phyloP scores from a whole-genome alignment of 2,797 vertebrate species.

The Luscinia luscinia region DNA sequence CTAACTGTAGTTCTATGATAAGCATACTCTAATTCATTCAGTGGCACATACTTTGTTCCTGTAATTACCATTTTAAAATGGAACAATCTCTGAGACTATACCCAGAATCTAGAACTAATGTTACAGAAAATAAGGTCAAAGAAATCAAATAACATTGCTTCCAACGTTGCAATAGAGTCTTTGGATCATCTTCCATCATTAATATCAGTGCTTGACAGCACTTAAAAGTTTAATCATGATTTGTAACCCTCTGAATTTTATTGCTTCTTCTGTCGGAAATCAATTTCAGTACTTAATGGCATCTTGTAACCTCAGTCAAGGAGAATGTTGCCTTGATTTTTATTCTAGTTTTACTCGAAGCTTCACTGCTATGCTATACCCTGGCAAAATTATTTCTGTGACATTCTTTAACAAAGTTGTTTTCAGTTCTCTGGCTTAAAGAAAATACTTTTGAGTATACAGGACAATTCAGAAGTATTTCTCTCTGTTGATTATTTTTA shows the following conservation, averaged over 20 bases:
- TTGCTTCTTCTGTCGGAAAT: not conserved
- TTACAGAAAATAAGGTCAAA: conserved; percentile 35
- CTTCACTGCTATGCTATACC: not conserved
- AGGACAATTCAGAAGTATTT: not conserved
- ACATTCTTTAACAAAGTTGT: not conserved
- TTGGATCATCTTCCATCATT: not conserved
- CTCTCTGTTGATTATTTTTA: not conserved
- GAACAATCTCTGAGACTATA: not conserved
- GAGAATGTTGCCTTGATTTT: conserved; percentile 13
- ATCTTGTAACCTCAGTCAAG: conserved; percentile 6
- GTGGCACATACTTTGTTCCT: not conserved
- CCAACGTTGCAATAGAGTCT: not conserved
- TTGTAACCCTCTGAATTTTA: conserved; percentile 13
- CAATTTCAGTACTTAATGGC: conserved; percentile 10
- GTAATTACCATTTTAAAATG: not conserved
- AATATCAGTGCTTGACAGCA: not conserved
- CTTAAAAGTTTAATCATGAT: not conserved
- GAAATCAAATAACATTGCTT: not conserved
- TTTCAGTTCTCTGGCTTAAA: not conserved
- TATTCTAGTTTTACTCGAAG: not conserved
- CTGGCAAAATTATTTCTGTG: not conserved
- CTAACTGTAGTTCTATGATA: not conserved
- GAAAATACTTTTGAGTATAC: not conserved
- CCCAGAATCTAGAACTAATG: not conserved
- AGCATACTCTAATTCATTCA: not conserved